Conservation (phyloP, 2,113 vertebrate genomes). For the Corvus hawaiiensis region DNA sequence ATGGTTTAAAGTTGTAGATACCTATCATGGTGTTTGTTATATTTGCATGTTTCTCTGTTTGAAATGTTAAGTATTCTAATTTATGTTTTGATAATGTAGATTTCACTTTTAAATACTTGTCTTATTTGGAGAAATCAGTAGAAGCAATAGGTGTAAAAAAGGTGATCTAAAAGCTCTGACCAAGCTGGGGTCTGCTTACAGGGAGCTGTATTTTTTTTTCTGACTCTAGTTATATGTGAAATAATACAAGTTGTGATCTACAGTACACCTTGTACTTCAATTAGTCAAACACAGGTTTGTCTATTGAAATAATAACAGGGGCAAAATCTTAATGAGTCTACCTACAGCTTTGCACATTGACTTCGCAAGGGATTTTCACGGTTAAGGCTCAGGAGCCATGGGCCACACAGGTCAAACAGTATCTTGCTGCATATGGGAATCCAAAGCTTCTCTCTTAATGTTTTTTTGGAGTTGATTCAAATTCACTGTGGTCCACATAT, state of each 20-base stretch:
- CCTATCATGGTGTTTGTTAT: background rate
- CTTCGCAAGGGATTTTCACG: background rate
- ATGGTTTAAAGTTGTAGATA: background rate
- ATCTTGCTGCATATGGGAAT: background rate
- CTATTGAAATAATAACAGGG: background rate
- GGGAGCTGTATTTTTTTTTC: background rate
- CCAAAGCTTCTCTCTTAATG: background rate
- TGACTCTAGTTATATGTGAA: background rate
- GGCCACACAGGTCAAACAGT: background rate
- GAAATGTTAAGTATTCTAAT: background rate
- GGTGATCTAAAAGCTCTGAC: background rate
- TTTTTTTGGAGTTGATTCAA: constrained; percentile 24
- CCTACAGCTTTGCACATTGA: background rate
- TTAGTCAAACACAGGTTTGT: background rate
- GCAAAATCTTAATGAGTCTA: background rate
- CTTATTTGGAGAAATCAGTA: background rate
- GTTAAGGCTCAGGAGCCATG: background rate
- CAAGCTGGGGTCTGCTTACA: background rate
- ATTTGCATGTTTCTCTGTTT: background rate
- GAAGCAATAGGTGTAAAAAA: background rate
- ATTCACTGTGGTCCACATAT: background rate
- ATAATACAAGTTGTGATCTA: background rate
- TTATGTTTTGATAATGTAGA: background rate
- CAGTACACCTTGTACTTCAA: background rate
- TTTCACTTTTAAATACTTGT: background rate